Conservation (phyloP, 2,797 vertebrate genomes). For the Acanthurus tractus region DNA sequence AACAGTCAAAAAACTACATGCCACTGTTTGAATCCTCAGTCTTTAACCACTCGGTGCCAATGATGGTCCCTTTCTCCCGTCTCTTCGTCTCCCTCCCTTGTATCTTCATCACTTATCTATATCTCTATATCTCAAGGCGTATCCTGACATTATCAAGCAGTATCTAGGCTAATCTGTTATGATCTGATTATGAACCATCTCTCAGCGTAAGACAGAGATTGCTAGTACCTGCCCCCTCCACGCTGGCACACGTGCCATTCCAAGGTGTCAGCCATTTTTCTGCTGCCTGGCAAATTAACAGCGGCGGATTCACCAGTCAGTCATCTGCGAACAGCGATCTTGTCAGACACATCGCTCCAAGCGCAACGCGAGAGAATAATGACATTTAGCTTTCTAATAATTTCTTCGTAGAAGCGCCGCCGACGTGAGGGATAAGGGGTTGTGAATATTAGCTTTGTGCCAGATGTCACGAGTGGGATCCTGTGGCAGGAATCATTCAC, state of each 20-base stretch:
- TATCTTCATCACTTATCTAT: conserved; percentile 58
- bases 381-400: conserved; percentile 76
- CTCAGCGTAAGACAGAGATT: conserved; percentile 84
- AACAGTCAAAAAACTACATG: not conserved
- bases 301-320: conserved; percentile 86
- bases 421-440: conserved; percentile 52
- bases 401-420: conserved; percentile 37
- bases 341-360: conserved; percentile 79
- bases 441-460: conserved; percentile 76
- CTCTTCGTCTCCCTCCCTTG: conserved; percentile 37
- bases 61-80: conserved; percentile 36
- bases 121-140: conserved; percentile 84
- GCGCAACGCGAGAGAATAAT: conserved; percentile 60
- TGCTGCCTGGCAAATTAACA: conserved; percentile 91
- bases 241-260: conserved; percentile 75
- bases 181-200: conserved; percentile 86
- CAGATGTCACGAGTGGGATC: conserved; percentile 70
- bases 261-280: conserved; percentile 92
- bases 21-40: not conserved
- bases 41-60: conserved; percentile 20
- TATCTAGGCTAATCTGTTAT: conserved; percentile 88
- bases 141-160: conserved; percentile 87
- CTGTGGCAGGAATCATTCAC: conserved; percentile 74
- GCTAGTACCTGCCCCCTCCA: conserved; percentile 87
- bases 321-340: conserved; percentile 85